Conservation (phyloP, 23 tunicate genomes). For the Ciona savignyi region DNA sequence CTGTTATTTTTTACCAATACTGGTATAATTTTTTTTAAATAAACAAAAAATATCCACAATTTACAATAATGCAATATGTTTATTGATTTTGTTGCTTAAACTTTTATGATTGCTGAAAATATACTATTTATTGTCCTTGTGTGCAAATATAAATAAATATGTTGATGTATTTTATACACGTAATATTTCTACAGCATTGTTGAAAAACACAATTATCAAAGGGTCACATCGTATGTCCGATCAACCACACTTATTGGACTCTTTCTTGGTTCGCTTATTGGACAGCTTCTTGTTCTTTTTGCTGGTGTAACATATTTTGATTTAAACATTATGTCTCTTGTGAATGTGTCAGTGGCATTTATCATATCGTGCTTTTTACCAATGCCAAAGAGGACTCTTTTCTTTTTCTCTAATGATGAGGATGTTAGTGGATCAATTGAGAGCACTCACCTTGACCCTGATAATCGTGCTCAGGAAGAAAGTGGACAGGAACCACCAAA, state of each 20-base stretch:
- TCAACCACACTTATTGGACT: slow-evolving; percentile 39
- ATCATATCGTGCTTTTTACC: slow-evolving; percentile 60
- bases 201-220: slow-evolving; percentile 33
- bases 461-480: background rate
- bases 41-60: too few species aligned
- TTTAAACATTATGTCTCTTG: slow-evolving; percentile 40
- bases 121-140: too few species aligned
- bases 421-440: background rate
- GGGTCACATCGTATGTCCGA: slow-evolving; percentile 73
- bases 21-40: too few species aligned
- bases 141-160: too few species aligned
- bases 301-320: slow-evolving; percentile 51
- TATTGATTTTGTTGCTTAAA: too few species aligned
- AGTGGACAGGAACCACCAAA: background rate
- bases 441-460: background rate
- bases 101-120: too few species aligned
- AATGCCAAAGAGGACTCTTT: slow-evolving; percentile 52
- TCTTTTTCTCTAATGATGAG: slow-evolving; percentile 10
- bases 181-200: slow-evolving; percentile 45
- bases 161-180: too few species aligned
- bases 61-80: too few species aligned
- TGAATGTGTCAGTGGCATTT: slow-evolving; percentile 52
- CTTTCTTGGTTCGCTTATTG: slow-evolving; percentile 52
- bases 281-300: slow-evolving; percentile 70
- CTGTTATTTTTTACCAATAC: too few species aligned